phyloP scores from a whole-genome alignment of 2,888 invertebrate genomes.

The Tubulanus polymorphus region DNA sequence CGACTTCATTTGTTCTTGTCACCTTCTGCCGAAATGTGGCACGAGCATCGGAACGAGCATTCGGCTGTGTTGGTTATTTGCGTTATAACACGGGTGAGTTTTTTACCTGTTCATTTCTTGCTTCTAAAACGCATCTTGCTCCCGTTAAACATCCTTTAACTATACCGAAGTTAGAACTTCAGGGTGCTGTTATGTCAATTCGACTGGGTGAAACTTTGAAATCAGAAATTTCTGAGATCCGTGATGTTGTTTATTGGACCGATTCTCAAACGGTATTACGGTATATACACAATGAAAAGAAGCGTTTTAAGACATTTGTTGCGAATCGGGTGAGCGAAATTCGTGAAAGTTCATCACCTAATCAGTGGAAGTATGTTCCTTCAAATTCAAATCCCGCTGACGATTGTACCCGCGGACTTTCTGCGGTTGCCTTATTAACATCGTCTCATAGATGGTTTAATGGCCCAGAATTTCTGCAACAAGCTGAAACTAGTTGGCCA shows the following conservation, averaged over 20 bases:
- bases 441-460: background rate
- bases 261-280: background rate
- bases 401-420: background rate
- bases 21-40: too few species aligned
- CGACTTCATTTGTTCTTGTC: too few species aligned
- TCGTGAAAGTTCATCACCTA: background rate
- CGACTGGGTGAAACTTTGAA: background rate
- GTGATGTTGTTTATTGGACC: background rate
- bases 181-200: background rate
- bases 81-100: background rate
- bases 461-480: background rate
- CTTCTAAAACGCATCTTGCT: conserved; percentile 2
- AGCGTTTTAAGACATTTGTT: background rate
- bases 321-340: conserved; percentile 2
- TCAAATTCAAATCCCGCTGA: background rate
- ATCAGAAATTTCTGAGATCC: background rate
- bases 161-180: conserved; percentile 3
- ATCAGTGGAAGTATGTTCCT: background rate
- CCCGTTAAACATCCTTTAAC: background rate
- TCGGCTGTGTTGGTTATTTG: conserved; percentile 1
- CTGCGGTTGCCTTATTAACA: background rate
- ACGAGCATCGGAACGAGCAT: conserved; percentile 4
- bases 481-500: background rate
- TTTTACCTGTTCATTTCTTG: conserved; percentile 3
- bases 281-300: background rate